A percentile compares a stretch with the other conserved stretches of the same genome.
Conservation (phyloP, 2,888 invertebrate genomes). For the Synergus japonicus region DNA sequence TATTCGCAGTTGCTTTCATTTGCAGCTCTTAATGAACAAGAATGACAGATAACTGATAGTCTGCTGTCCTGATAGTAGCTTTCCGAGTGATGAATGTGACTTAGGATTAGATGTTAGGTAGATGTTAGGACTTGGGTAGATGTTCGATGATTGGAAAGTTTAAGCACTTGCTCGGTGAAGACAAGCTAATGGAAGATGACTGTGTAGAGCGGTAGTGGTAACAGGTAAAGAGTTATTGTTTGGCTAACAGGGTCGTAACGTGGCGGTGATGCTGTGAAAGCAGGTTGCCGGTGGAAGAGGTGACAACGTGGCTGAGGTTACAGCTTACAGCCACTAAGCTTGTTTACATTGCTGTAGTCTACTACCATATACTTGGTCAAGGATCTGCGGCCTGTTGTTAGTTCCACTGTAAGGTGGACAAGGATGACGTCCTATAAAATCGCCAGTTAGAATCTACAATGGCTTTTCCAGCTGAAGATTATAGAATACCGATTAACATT, state of each 20-base stretch:
- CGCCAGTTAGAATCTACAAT: background rate
- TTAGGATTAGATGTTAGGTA: background rate
- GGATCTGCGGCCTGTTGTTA: constrained; percentile 36
- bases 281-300: constrained; percentile 48
- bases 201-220: constrained; percentile 55
- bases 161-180: background rate
- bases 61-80: no score
- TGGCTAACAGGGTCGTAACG: constrained; percentile 70
- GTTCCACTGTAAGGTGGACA: background rate
- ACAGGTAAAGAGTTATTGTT: constrained; percentile 65
- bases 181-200: constrained; percentile 38
- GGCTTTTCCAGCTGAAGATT: background rate
- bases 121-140: background rate
- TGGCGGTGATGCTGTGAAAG: constrained; percentile 53
- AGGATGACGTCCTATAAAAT: background rate
- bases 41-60: no score
- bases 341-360: constrained; percentile 62
- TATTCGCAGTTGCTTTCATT: no score
- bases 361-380: constrained; percentile 45
- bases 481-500: background rate
- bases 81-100: background rate
- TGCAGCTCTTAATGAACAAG: no score
- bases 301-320: constrained; percentile 51
- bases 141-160: background rate
- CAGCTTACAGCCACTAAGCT: constrained; percentile 67